These are phyloP conservation scores for Holacanthus passer DNA, from an alignment of 2,113 vertebrate species.

Conservation along the genomic window DNA sequence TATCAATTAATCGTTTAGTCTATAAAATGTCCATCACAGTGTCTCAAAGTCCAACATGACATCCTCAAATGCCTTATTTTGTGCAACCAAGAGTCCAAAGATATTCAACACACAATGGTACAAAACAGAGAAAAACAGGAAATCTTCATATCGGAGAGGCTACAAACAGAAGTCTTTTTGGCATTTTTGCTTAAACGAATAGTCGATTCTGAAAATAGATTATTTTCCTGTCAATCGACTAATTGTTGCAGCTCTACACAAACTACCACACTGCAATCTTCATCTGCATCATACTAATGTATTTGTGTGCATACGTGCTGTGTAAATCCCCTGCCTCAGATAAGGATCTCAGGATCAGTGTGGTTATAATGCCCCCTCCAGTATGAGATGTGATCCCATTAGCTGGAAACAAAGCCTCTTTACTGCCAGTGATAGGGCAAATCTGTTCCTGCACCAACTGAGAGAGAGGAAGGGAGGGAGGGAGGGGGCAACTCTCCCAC, in stretches of 20 bases:
- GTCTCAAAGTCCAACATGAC: background rate
- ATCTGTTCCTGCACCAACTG: conserved; percentile 79
- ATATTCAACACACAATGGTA: background rate
- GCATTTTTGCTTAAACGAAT: background rate
- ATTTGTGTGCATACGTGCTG: conserved; percentile 3
- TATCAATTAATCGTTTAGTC: background rate
- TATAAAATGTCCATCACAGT: background rate
- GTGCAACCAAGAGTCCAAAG: background rate
- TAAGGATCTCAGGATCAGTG: conserved; percentile 78
- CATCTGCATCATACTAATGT: conserved; percentile 1
- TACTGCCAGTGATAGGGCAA: conserved; percentile 86
- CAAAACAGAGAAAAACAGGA: background rate
- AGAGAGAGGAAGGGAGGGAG: background rate
- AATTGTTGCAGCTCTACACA: background rate
- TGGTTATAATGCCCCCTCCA: conserved; percentile 81
- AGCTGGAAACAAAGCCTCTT: conserved; percentile 87
- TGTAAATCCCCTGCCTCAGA: conserved; percentile 59
- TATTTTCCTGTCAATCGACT: background rate
- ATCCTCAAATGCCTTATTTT: background rate
- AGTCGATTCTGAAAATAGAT: background rate
- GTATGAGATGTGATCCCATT: conserved; percentile 84
- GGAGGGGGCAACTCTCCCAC: conserved; percentile 50
- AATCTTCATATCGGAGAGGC: background rate
- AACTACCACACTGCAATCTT: background rate
- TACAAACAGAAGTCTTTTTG: background rate